Conservation (phyloP, 2,888 invertebrate species). For the Philopedon plagiatum region DNA sequence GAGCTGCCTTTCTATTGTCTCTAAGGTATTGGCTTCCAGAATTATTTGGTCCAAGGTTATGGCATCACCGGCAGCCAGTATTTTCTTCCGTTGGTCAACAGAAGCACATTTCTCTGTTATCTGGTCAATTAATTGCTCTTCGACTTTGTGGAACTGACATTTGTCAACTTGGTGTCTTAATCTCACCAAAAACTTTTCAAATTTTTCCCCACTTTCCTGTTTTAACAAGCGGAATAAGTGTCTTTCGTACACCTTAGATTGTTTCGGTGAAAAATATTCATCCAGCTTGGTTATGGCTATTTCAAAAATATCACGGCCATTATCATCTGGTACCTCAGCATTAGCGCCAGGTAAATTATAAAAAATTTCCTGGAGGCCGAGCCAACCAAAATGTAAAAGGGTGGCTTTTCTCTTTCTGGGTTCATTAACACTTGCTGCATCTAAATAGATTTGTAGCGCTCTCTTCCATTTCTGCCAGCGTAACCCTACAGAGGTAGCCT, state of each 20-base stretch:
- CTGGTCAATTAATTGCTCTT: conserved; percentile 47
- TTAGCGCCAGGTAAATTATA: conserved; percentile 55
- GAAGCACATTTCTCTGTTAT: conserved; percentile 41
- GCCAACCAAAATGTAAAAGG: conserved; percentile 55
- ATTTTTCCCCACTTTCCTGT: too few species aligned
- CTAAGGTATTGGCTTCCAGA: conserved; percentile 39
- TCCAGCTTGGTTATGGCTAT: conserved; percentile 51
- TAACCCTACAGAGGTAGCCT: conserved; percentile 53
- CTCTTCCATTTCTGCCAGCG: conserved; percentile 60
- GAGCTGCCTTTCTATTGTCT: too few species aligned
- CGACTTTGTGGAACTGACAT: conserved; percentile 56
- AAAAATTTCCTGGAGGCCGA: too few species aligned
- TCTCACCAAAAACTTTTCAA: too few species aligned
- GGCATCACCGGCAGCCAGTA: conserved; percentile 35
- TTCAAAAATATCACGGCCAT: conserved; percentile 7
- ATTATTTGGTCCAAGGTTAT: background rate
- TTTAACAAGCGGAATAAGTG: too few species aligned
- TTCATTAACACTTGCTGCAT: conserved; percentile 42
- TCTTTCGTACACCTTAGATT: conserved; percentile 52
- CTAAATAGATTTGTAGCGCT: conserved; percentile 55
- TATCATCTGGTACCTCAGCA: conserved; percentile 38
- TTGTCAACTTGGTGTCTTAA: too few species aligned
- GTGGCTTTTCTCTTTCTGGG: too few species aligned
- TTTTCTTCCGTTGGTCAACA: conserved; percentile 41
- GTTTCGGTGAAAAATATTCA: conserved; percentile 56